Conservation (phyloP, 2,113 vertebrate genomes). For the Accipiter cooperii region DNA sequence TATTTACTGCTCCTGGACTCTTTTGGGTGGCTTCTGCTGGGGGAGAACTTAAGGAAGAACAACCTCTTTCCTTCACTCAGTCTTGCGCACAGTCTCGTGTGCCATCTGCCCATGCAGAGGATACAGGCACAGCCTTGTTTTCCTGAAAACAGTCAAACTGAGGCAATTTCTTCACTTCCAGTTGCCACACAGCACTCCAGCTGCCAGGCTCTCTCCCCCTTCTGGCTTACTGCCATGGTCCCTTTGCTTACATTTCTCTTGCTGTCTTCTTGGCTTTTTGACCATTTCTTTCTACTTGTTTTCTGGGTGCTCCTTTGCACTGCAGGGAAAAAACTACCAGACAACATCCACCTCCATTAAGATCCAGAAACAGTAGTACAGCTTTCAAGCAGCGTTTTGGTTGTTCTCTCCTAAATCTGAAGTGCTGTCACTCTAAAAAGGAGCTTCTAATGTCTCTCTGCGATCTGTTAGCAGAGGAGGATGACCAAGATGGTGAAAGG, state of each 20-base stretch:
- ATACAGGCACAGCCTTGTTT: not conserved
- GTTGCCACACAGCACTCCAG: not conserved
- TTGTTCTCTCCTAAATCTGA: not conserved
- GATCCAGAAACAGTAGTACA: not conserved
- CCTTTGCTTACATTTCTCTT: not conserved
- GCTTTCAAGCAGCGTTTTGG: not conserved
- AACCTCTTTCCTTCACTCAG: not conserved
- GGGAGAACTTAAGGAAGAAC: not conserved
- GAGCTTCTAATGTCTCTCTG: not conserved
- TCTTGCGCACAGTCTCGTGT: not conserved
- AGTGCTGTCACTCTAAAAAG: not conserved
- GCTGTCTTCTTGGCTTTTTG: not conserved
- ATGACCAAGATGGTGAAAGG: not conserved
- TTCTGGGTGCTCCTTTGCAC: not conserved
- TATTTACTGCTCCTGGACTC: not conserved
- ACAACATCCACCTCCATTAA: not conserved
- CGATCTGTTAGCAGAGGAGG: not conserved
- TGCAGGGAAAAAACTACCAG: not conserved
- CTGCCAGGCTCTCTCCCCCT: not conserved
- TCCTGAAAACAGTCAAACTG: not conserved
- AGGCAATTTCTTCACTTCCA: not conserved
- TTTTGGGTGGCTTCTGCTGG: not conserved
- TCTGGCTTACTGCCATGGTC: not conserved
- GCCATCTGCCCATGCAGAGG: not conserved
- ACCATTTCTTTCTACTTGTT: not conserved